Evolutionary conservation across 2,888 invertebrate genomes (phyloP).

Genomic region (Pantelozetes paolii): DNA sequence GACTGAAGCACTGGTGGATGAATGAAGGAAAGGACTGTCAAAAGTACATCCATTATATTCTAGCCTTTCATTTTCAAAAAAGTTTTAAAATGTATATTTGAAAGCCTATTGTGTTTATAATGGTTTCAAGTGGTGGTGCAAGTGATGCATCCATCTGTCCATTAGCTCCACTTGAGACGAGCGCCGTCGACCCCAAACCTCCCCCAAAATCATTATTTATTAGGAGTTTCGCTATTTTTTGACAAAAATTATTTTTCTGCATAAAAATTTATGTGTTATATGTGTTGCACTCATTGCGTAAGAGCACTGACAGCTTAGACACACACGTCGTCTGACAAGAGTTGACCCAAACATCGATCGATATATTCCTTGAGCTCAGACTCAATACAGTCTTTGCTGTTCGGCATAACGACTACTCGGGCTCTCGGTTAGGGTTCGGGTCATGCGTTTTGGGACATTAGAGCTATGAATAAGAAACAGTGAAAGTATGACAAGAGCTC

Average conservation of each 20-base stretch:
- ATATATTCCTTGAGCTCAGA: not conserved
- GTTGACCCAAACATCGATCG: slow-evolving; percentile 33
- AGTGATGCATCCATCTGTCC: slow-evolving; percentile 20
- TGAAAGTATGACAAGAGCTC: not conserved
- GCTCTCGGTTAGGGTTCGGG: not conserved
- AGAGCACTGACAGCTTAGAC: slow-evolving; percentile 13
- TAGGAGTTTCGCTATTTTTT: slow-evolving; percentile 17
- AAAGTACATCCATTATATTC: slow-evolving; percentile 21
- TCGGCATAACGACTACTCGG: slow-evolving; percentile 5
- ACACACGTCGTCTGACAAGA: slow-evolving; percentile 23
- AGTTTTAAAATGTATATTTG: slow-evolving; percentile 33
- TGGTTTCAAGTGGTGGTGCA: slow-evolving; percentile 25
- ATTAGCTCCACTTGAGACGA: slow-evolving; percentile 12
- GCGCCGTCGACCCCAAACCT: slow-evolving; percentile 23
- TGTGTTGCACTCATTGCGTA: slow-evolving; percentile 20
- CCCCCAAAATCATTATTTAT: slow-evolving; percentile 35
- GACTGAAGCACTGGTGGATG: not conserved
- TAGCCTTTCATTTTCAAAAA: slow-evolving; percentile 27
- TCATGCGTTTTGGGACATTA: slow-evolving; percentile 35
- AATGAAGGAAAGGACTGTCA: not conserved
- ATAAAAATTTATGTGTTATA: slow-evolving; percentile 22
- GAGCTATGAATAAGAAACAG: not conserved
- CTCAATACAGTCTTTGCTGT: not conserved
- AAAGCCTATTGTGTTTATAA: slow-evolving; percentile 30
- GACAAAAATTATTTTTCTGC: slow-evolving; percentile 9